Conservation (phyloP, 2,113 vertebrate genomes). For the Bubo scandiacus region DNA sequence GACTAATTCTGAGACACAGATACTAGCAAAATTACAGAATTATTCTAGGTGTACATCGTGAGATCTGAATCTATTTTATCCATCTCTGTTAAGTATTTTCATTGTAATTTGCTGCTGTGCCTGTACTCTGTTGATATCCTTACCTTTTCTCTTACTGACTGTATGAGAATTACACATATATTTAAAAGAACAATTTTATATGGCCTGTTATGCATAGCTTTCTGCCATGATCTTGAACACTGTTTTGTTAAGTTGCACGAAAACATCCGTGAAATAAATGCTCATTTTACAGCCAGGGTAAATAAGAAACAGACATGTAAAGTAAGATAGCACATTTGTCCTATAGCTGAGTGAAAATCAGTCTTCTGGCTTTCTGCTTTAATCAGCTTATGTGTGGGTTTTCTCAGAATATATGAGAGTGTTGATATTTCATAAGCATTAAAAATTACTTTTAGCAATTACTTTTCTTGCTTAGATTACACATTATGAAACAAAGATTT, state of each 20-base stretch:
- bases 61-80: neutral
- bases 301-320: neutral
- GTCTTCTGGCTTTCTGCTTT: neutral
- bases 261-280: neutral
- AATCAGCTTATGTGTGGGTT: neutral
- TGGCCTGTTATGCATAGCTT: accelerated
- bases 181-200: neutral
- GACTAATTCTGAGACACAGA: neutral
- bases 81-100: neutral
- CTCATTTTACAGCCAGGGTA: neutral
- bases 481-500: neutral
- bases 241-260: neutral
- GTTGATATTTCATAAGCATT: neutral
- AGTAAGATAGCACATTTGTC: neutral
- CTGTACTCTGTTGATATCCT: neutral
- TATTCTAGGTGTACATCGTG: neutral
- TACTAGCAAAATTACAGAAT: neutral
- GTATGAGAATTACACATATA: neutral
- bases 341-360: neutral
- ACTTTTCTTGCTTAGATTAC: neutral
- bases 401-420: neutral
- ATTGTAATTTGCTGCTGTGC: neutral
- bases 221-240: neutral
- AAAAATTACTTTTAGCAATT: neutral
- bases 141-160: neutral